A percentile compares a stretch with the other conserved stretches of the same genome.
phyloP scores from a whole-genome alignment of 2,888 invertebrate genomes.

The Ametastegia equiseti region DNA sequence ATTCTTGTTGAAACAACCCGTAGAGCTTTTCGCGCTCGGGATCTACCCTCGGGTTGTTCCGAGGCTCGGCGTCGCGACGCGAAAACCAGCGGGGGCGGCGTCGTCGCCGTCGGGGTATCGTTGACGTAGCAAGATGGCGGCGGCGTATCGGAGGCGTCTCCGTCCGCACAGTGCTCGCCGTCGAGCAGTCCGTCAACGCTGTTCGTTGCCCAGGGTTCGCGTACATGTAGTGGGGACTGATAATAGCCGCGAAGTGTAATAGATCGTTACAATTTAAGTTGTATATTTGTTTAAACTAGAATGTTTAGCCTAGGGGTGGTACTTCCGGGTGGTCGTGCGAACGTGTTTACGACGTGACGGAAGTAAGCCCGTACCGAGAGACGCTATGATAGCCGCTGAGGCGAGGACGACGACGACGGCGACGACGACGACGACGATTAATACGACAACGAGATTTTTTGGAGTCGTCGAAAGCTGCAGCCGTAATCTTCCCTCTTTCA shows the following conservation, averaged over 20 bases:
- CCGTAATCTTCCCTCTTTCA: slow-evolving; percentile 22
- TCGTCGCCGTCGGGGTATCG: slow-evolving; percentile 63
- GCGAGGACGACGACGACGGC: too few species aligned
- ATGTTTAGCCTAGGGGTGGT: slow-evolving; percentile 12
- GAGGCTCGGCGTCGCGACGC: slow-evolving; percentile 45
- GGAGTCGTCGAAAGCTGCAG: slow-evolving; percentile 2
- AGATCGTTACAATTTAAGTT: not conserved
- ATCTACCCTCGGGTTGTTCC: slow-evolving; percentile 45
- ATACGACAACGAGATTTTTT: not conserved
- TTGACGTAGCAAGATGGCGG: slow-evolving; percentile 73
- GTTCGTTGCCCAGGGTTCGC: slow-evolving; percentile 43
- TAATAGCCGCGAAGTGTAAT: not conserved
- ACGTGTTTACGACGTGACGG: slow-evolving; percentile 46
- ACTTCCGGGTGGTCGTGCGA: not conserved
- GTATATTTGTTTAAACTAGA: not conserved
- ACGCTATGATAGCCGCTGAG: slow-evolving; percentile 35
- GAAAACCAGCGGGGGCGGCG: slow-evolving; percentile 63
- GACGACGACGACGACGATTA: too few species aligned
- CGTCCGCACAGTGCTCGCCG: slow-evolving; percentile 72
- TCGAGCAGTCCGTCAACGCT: slow-evolving; percentile 72
- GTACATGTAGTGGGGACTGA: slow-evolving; percentile 17
- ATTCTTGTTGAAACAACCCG: slow-evolving; percentile 37
- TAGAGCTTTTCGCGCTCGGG: slow-evolving; percentile 14
- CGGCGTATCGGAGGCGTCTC: slow-evolving; percentile 75
- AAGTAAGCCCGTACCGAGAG: slow-evolving; percentile 24